Conservation (phyloP, 2,797 vertebrate species). For the Chaetophractus vellerosus region DNA sequence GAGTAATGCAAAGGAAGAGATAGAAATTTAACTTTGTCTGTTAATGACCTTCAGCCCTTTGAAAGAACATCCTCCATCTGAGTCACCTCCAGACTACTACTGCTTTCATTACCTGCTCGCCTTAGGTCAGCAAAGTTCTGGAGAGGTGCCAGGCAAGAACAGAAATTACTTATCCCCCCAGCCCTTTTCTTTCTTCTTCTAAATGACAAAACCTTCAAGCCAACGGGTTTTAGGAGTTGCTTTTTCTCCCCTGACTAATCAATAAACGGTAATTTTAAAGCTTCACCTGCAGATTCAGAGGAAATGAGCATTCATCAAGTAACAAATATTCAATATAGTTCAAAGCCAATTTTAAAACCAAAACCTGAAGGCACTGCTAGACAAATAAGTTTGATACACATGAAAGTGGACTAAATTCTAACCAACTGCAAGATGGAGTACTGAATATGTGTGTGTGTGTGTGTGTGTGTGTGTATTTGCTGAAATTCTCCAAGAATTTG, state of each 20-base stretch:
- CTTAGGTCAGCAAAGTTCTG: background rate
- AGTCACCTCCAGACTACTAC: background rate
- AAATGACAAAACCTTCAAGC: background rate
- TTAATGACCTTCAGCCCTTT: conserved; percentile 38
- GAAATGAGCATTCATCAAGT: conserved; percentile 58
- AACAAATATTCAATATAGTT: conserved; percentile 31
- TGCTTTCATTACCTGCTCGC: background rate
- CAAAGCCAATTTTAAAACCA: conserved; percentile 39
- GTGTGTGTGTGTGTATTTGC: background rate
- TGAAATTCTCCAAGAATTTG: conserved; percentile 60
- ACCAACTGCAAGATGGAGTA: background rate
- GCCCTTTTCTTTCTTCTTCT: background rate
- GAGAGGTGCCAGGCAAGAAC: background rate
- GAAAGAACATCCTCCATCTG: conserved; percentile 43
- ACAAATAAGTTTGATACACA: background rate
- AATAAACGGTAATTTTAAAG: conserved; percentile 54
- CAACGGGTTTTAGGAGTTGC: background rate
- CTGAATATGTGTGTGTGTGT: too few relatives aligned
- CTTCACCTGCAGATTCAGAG: conserved; percentile 5
- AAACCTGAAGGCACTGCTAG: conserved; percentile 12
- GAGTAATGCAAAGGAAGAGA: conserved; percentile 59
- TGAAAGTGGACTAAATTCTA: background rate
- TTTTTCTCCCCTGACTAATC: conserved; percentile 51
- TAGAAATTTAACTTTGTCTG: background rate
- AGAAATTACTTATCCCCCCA: background rate